A percentile compares a stretch with the other conserved stretches of the same genome.
These are phyloP conservation scores for Etheostoma nigrum DNA, from an alignment of 2,797 vertebrate species.

Conservation along the genomic window DNA sequence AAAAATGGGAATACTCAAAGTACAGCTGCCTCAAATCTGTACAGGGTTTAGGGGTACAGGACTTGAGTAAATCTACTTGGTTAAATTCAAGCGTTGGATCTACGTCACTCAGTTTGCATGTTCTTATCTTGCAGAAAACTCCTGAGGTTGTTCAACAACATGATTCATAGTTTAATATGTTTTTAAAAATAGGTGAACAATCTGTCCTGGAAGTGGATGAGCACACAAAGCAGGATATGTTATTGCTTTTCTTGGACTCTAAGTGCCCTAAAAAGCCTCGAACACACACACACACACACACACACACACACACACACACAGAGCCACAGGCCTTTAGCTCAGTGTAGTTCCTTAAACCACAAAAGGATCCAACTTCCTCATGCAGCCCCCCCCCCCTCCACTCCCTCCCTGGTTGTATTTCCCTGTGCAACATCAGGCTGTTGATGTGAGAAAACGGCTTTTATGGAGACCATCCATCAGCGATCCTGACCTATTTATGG, in stretches of 20 bases:
- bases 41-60: no score
- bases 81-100: no score
- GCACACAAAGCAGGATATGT: not conserved
- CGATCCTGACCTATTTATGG: conserved; percentile 14
- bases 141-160: not conserved
- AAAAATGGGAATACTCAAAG: no score
- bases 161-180: not conserved
- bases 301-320: conserved; percentile 10
- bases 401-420: conserved; percentile 14
- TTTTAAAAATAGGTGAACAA: not conserved
- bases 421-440: conserved; percentile 7
- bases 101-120: no score
- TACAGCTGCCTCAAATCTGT: no score
- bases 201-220: not conserved
- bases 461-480: conserved; percentile 17
- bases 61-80: no score
- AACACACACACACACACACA: conserved; percentile 21
- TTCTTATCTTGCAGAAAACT: no score
- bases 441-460: conserved; percentile 2
- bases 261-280: conserved; percentile 14
- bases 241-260: not conserved
- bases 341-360: conserved; percentile 54
- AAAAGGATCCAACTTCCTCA: conserved; percentile 61
- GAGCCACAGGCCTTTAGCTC: conserved; percentile 28
- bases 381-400: conserved; percentile 3